phyloP scores from a whole-genome alignment of 37 sponge, comb jelly and placozoan species.

The Haliclona indistincta region DNA sequence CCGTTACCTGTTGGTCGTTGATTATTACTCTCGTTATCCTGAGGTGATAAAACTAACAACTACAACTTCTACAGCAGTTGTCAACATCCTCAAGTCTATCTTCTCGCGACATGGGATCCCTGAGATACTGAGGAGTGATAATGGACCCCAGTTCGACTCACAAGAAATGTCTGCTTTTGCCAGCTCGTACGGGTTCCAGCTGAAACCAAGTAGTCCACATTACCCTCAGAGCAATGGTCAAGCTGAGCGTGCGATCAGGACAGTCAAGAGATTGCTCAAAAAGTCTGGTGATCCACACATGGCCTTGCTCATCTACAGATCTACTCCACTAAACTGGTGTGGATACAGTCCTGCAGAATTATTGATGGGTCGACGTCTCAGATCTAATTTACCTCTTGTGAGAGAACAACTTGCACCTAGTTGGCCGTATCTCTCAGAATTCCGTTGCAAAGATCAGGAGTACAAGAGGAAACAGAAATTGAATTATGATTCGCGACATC shows the following conservation, averaged over 20 bases:
- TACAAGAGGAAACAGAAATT: slow-evolving; percentile 18
- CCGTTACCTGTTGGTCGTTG: slow-evolving; percentile 15
- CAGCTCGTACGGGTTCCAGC: slow-evolving; percentile 11
- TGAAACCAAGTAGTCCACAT: slow-evolving; percentile 38
- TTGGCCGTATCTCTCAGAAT: slow-evolving; percentile 38
- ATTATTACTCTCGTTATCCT: slow-evolving; percentile 51
- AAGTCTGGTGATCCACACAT: slow-evolving; percentile 20
- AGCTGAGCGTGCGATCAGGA: slow-evolving; percentile 44
- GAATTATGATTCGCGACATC: not conserved
- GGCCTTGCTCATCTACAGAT: slow-evolving; percentile 21
- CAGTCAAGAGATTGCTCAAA: slow-evolving; percentile 19
- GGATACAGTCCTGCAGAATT: slow-evolving; percentile 48
- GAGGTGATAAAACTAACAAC: slow-evolving; percentile 31
- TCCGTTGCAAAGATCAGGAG: slow-evolving; percentile 9
- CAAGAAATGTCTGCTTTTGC: slow-evolving; percentile 17
- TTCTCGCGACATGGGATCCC: slow-evolving; percentile 41
- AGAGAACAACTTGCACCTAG: slow-evolving; percentile 9
- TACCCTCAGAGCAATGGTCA: slow-evolving; percentile 50
- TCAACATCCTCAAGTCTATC: slow-evolving; percentile 14
- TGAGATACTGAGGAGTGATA: slow-evolving; percentile 21
- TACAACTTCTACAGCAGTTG: slow-evolving; percentile 13
- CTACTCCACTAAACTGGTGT: slow-evolving; percentile 51
- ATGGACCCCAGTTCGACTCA: slow-evolving; percentile 44
- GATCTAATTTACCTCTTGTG: slow-evolving; percentile 14
- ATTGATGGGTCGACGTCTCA: slow-evolving; percentile 31